Evolutionary conservation across 2,888 invertebrate species (phyloP), one percentile per base, ranked within the genome.

Genomic region (Scaptomyza caliginosa): DNA sequence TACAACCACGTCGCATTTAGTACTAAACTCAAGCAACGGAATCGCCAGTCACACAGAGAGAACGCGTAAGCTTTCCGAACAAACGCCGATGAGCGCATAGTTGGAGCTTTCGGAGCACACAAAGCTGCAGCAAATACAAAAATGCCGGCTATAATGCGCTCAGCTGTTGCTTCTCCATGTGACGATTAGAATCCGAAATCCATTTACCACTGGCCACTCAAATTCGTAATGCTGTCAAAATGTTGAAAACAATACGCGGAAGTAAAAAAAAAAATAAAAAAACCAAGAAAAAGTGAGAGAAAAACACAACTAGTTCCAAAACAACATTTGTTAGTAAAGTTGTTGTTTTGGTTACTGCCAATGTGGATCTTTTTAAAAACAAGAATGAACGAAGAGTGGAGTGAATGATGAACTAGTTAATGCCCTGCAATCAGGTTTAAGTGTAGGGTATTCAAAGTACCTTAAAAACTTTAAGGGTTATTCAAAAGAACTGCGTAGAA

Each of bases 1-100:
- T 74, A 90, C 89, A 89, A 89, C 89, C 90, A 89, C 89, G 89
- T 90, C 90, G 89, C 79, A 79, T 68, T 81, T 73, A 68, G 69
- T 68, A 89, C 89, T 89, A 77, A 87, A 59, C 68, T 52, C 50
- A 59, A 54, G 48, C 56, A 55, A 55, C 62, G 50, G 51, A 32
- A 34, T 34, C 19, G 59, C 34, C 45, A 40, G 26, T 19, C 39
- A 45, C 55, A 28, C 4, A n/a, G n/a, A 39, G 57, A 21, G 46
- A 43, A 26, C 16, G 54, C 58, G 79, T 39, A 68, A 73, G 77
- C 77, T 77, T 74, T 59, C 10, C 13, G 4, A 24, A 23, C 17
- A 28, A 17, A 45, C 26, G 34, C 24, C 36, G 26, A 40, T 28
- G 46, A 28, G 34, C 21, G 43, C 13, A n/a, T n/a, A 6, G 23